Evolutionary conservation across 2,888 invertebrate genomes (phyloP).

Genomic region (Idaea dimidiata): DNA sequence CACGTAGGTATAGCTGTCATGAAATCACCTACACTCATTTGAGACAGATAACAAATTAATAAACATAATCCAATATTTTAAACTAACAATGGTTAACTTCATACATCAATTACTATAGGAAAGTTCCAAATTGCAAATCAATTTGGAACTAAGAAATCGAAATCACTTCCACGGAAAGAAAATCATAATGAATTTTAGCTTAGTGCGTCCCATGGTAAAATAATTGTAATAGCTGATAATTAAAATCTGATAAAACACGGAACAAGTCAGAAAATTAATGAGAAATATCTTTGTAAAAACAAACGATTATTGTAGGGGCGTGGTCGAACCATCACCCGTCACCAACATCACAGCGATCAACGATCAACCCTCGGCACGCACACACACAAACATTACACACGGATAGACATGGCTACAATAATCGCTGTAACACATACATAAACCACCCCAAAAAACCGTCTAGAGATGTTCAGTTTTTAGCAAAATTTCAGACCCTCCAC

Average conservation of each 20-base stretch:
- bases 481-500: conserved; percentile 55
- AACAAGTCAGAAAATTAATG: conserved; percentile 23
- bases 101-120: too few relatives aligned
- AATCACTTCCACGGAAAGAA: too few relatives aligned
- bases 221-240: conserved; percentile 2
- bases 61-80: too few relatives aligned
- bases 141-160: too few relatives aligned
- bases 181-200: too few relatives aligned
- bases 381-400: conserved; percentile 22
- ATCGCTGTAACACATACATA: conserved; percentile 44
- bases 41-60: neutral
- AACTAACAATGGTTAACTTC: too few relatives aligned
- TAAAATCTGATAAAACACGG: conserved; percentile 2
- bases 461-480: conserved; percentile 66
- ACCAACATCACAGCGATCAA: conserved; percentile 57
- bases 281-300: conserved; percentile 48
- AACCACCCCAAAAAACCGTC: conserved; percentile 50
- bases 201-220: neutral
- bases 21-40: too few relatives aligned
- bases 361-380: conserved; percentile 29
- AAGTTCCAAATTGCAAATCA: too few relatives aligned
- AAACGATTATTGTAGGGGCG: conserved; percentile 68
- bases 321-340: conserved; percentile 60
- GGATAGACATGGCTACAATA: conserved; percentile 18
- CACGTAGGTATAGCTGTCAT: too few relatives aligned